Evolutionary conservation across 2,797 vertebrate species (phyloP), one percentile per base, ranked within the genome.

Genomic region (Diplodus sargus): DNA sequence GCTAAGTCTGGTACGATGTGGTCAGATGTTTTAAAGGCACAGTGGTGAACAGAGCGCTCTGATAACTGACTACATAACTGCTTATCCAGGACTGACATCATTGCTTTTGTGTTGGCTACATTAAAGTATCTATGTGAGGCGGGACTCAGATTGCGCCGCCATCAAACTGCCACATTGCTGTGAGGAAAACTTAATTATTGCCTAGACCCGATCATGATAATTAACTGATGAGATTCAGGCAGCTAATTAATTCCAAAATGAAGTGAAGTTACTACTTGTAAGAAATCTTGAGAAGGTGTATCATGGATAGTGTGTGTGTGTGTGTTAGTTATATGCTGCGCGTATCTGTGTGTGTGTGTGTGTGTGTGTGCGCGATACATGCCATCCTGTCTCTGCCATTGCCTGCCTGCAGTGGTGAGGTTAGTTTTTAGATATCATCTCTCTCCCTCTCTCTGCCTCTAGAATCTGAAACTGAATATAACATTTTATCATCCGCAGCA

Each of bases 401-500:
- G 72, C 73, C 60, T 61, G 72, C 80, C 88, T 78, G 85, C 89
- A 69, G 81, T 66, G 80, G 48, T 20, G 72, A 77, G 80, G 84
- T 86, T 83, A 76, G 75, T 85, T 85, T 88, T 83, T 62, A 85
- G 88, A 87, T 87, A 76, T 82, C 82, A 85, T 88, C 83, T 84
- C 66, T 83, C 53, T 54, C 42, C 23, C 47, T 65, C 65, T 51
- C 69, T 30, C 56, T 63, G 85, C 87, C 72, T 81, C 83, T 58
- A 72, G 78, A 90, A 86, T 91, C 80, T 86, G 85, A 87, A 90
- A 87, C 76, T 79, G 86, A 87, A 82, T 90, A 82, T 82, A 90
- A 87, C 87, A 89, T 93, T 93, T 93, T 90, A 88, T 90, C 90
- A 86, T 89, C 83, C 57, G 22, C 78, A 84, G 91, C 85, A 90